phyloP scores from a whole-genome alignment of 92 coral and sea anemone genomes.

The Meandrina meandrites region DNA sequence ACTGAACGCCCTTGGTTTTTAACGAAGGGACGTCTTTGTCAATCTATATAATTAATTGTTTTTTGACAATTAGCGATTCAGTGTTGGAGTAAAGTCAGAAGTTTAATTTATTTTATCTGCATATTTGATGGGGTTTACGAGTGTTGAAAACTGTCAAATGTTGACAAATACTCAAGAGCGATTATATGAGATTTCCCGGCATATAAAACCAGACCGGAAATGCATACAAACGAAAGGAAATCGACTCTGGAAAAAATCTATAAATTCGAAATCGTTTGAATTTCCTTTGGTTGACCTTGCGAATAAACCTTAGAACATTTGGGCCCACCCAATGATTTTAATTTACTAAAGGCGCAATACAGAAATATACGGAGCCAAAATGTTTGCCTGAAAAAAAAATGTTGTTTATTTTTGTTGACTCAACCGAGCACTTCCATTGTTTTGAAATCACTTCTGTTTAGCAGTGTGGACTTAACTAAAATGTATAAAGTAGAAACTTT shows the following conservation, averaged over 20 bases:
- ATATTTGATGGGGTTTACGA: neutral
- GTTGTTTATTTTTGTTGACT: neutral
- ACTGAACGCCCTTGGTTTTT: neutral
- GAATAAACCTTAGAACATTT: neutral
- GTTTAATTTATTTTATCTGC: neutral
- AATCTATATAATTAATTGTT: neutral
- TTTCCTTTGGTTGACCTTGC: neutral
- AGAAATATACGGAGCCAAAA: neutral
- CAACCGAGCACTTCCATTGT: neutral
- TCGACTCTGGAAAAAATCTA: neutral
- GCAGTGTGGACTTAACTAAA: neutral
- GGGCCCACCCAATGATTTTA: neutral
- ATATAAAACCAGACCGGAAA: slow-evolving; percentile 10
- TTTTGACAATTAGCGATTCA: neutral
- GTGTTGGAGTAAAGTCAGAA: neutral
- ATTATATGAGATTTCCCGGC: slow-evolving; percentile 4
- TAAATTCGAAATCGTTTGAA: neutral
- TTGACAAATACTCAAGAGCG: slow-evolving; percentile 17
- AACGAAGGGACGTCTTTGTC: neutral
- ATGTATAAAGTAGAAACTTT: too few relatives aligned
- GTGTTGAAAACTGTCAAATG: neutral
- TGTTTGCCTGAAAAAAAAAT: neutral
- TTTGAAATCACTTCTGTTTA: neutral
- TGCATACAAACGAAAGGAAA: neutral
- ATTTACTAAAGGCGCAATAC: neutral